phyloP scores from a whole-genome alignment of 2,113 vertebrate species.

The Chaetura pelagica region DNA sequence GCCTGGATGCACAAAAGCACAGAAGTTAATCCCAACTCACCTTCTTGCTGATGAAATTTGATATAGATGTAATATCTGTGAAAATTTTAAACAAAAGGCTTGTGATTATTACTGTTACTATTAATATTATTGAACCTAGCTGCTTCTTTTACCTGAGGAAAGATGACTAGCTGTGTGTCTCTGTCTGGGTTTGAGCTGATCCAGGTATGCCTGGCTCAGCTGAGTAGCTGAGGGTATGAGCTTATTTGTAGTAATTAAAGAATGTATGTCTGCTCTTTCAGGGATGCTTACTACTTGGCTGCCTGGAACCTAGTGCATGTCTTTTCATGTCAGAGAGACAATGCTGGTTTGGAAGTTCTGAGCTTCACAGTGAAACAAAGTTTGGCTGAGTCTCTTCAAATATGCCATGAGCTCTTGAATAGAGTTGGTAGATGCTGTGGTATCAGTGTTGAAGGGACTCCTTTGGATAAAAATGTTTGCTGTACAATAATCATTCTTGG shows the following conservation, averaged over 20 bases:
- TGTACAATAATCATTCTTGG: not conserved
- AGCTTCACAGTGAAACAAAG: not conserved
- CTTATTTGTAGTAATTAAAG: conserved; percentile 26
- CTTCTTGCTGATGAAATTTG: not conserved
- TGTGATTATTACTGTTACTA: not conserved
- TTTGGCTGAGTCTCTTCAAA: not conserved
- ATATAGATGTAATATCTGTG: not conserved
- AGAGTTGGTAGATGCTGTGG: not conserved
- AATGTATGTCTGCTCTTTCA: not conserved
- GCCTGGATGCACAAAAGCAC: not conserved
- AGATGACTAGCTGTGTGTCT: not conserved
- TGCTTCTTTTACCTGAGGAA: not conserved
- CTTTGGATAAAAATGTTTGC: not conserved
- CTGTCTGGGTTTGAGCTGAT: not conserved
- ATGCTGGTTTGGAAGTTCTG: not conserved
- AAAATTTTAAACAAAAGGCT: not conserved
- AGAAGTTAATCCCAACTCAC: not conserved
- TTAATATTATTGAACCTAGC: not conserved
- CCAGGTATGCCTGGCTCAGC: not conserved
- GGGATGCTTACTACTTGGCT: not conserved
- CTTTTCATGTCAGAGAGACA: not conserved
- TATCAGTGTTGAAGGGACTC: not conserved
- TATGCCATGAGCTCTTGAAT: not conserved
- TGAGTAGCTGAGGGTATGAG: not conserved
- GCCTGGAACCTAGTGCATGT: not conserved